Evolutionary conservation across 1,140 invertebrate genomes (phyloP), one percentile per base, ranked within the genome.

Genomic region (Caenorhabditis latens): DNA sequence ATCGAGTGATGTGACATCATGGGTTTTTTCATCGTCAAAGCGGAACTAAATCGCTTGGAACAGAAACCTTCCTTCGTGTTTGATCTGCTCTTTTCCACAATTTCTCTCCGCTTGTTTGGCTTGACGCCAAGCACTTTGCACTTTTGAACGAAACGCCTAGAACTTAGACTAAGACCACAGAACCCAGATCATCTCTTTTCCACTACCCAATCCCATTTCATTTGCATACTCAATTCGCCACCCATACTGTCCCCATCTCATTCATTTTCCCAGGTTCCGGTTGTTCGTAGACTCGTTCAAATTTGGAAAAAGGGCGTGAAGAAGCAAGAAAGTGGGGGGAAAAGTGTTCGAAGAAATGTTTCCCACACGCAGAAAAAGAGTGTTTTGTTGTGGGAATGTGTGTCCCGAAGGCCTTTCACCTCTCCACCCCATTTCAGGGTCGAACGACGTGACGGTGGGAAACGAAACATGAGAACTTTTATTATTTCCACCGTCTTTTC

Each of bases 371-470:
- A 48, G 19, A 46, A 46, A 75, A 75, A 40, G 19, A 40, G 9
- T 67, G 63, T 67, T 46, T 43, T 67, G 63, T 67, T 67, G 14
- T 67, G 63, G 32, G 67, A 75, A 75, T n/a, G 67, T 21, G 16
- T 21, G 16, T 58, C 16, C 50, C 16, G 50, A 53, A 53, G 50
- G 50, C 6, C 67, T 71, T 46, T 71, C 65, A 19, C 67, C 43
- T 13, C 11, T 6, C 21, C 46, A 46, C 46, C 67, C 9, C 42
- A 46, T 75, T 75, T 75, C 67, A 75, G 67, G 67, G 67, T 75
- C 67, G 67, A 75, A 75, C 67, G 43, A 46, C 16, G 5, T 75
- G 32, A 65, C 8, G 8, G 46, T n/a, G 42, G 67, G 63, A 42
- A 40, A 9, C 24, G 63, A 67, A 61, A 61, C 16, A n/a, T 65